Percentiles rank a stretch among this genome's conserved stretches.
phyloP scores from a whole-genome alignment of 2,888 invertebrate species.

The Ectemnius lituratus region DNA sequence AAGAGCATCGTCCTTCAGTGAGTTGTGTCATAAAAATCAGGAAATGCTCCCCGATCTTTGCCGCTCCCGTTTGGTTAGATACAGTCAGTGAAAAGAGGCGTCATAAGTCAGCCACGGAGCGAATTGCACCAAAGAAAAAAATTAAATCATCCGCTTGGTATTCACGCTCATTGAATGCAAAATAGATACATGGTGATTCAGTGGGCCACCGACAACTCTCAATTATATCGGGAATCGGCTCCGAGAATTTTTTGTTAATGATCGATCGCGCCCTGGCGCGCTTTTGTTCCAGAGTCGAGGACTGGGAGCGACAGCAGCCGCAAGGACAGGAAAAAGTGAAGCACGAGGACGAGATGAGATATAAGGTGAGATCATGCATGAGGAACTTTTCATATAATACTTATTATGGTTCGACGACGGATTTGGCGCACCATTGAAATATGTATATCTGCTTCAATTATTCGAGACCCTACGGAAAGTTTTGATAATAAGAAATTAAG shows the following conservation, averaged over 20 bases:
- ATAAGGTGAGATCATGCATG: conserved; percentile 67
- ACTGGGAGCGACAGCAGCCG: conserved; percentile 14
- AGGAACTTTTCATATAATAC: not conserved
- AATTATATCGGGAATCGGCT: conserved; percentile 36
- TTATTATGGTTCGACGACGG: too few species aligned
- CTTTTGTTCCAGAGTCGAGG: conserved; percentile 61
- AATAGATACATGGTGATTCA: conserved; percentile 54
- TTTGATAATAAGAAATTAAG: too few species aligned
- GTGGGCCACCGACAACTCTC: conserved; percentile 31
- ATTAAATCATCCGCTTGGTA: not conserved
- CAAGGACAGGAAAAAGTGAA: conserved; percentile 6
- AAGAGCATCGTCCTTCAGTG: too few species aligned
- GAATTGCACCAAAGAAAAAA: conserved; percentile 15
- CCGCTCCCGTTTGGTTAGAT: not conserved
- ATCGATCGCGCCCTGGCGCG: conserved; percentile 38
- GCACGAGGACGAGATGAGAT: conserved; percentile 64
- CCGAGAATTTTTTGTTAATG: conserved; percentile 27
- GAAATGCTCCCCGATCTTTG: too few species aligned
- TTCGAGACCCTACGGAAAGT: too few species aligned
- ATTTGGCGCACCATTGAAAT: too few species aligned
- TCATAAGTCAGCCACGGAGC: not conserved
- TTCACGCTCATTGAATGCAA: conserved; percentile 59
- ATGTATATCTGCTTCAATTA: too few species aligned
- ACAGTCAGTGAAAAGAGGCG: not conserved
- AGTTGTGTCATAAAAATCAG: too few species aligned